Conservation (phyloP, 2,888 invertebrate genomes). For the Rosalia funebris region DNA sequence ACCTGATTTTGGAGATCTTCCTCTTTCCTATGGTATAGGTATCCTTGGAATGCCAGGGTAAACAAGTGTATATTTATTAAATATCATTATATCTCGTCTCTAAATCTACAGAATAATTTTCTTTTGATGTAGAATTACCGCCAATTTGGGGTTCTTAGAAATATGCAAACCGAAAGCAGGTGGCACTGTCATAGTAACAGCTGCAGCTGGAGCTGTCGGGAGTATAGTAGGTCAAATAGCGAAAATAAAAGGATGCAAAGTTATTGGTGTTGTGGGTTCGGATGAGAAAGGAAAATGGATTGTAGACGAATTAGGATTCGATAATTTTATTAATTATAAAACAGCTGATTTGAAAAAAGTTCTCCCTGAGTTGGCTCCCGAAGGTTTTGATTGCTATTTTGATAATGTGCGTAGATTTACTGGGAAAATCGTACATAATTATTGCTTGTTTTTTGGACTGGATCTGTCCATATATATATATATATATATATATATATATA, state of each 20-base stretch:
- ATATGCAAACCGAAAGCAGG: conserved; percentile 75
- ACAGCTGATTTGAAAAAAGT: conserved; percentile 66
- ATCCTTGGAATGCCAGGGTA: conserved; percentile 78
- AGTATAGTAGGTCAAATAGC: conserved; percentile 81
- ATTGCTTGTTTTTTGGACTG: conserved; percentile 50
- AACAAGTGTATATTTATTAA: too few species aligned
- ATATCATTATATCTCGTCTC: too few species aligned
- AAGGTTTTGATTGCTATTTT: conserved; percentile 79
- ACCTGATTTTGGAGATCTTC: conserved; percentile 69
- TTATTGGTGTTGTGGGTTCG: conserved; percentile 77
- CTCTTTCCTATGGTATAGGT: conserved; percentile 72
- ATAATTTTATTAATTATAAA: conserved; percentile 78
- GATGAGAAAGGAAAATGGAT: conserved; percentile 76
- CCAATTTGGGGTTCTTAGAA: conserved; percentile 77
- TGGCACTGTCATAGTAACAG: conserved; percentile 76
- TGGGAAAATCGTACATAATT: too few species aligned
- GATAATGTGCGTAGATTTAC: conserved; percentile 80
- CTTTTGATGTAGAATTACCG: conserved; percentile 69
- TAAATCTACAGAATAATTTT: too few species aligned
- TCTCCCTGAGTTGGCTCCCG: conserved; percentile 70
- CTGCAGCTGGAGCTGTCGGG: conserved; percentile 82
- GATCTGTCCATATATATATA: too few species aligned
- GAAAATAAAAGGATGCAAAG: conserved; percentile 74
- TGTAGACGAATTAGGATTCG: conserved; percentile 72
- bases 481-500: too few species aligned